Percentiles rank a stretch among this genome's conserved stretches.
Conservation (phyloP, 2,888 invertebrate species). For the Machimus rusticus region DNA sequence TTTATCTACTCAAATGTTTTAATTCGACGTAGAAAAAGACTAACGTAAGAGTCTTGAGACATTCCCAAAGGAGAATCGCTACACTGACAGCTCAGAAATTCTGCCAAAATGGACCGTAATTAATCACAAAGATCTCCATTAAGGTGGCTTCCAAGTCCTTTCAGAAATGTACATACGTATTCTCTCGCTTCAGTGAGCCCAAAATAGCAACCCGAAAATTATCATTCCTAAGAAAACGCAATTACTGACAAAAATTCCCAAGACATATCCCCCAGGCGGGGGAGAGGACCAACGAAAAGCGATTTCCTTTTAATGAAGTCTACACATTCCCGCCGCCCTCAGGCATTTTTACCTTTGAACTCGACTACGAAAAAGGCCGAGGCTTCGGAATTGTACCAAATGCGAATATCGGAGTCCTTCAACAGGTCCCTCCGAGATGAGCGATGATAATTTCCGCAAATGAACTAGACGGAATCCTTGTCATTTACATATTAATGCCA, state of each 20-base stretch:
- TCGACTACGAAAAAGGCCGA: background rate
- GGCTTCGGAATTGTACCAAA: background rate
- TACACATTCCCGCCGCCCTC: background rate
- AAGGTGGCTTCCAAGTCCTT: background rate
- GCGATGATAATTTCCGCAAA: background rate
- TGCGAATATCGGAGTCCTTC: background rate
- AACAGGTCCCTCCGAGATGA: background rate
- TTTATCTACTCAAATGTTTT: background rate
- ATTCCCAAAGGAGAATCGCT: background rate
- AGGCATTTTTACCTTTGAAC: background rate
- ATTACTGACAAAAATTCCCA: conserved; percentile 11
- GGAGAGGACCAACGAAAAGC: background rate
- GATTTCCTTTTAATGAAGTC: conserved; percentile 18
- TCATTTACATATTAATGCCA: conserved; percentile 11
- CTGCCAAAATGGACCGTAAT: background rate
- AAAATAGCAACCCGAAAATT: background rate
- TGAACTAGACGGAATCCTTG: background rate
- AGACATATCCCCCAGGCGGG: background rate
- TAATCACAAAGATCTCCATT: background rate
- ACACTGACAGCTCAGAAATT: background rate
- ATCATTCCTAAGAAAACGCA: conserved; percentile 12
- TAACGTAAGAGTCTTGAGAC: background rate
- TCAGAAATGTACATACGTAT: background rate
- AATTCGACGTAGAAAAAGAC: background rate
- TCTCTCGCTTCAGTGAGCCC: background rate